Percentiles rank a stretch among this genome's conserved stretches.
These are phyloP conservation scores for Turritopsis dohrnii DNA, from an alignment of 30 jellyfish, hydroid and myxozoan species.

Conservation along the genomic window DNA sequence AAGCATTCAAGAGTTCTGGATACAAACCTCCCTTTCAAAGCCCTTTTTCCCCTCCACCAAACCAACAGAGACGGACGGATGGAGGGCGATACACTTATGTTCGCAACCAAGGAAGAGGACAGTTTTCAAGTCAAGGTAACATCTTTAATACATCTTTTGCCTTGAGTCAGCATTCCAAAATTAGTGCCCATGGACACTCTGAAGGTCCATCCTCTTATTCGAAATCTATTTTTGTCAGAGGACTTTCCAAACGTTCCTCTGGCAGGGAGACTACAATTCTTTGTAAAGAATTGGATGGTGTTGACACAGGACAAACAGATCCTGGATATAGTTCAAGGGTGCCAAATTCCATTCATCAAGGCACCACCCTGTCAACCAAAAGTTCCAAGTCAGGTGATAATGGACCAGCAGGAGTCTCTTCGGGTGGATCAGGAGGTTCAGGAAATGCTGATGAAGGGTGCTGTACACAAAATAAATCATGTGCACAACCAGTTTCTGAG, in stretches of 20 bases:
- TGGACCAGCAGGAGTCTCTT: constrained; percentile 2
- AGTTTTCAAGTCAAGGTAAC: not conserved
- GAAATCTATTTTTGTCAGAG: not conserved
- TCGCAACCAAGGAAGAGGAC: not conserved
- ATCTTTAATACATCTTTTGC: not conserved
- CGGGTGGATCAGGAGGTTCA: constrained; percentile 1
- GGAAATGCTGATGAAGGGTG: constrained; percentile 12
- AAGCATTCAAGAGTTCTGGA: constrained; percentile 2
- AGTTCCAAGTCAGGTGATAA: not conserved
- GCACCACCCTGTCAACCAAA: not conserved
- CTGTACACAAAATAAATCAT: not conserved
- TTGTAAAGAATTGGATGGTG: not conserved
- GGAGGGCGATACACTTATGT: not conserved
- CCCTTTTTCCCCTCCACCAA: not conserved
- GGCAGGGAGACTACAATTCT: constrained; percentile 11
- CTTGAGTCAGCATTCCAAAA: not conserved
- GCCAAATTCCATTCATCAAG: not conserved
- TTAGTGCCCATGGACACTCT: not conserved
- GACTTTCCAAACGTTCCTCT: not conserved
- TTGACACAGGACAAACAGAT: not conserved
- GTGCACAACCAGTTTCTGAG: not conserved
- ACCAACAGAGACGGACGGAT: not conserved
- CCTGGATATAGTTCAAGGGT: constrained; percentile 14
- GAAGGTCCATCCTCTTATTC: not conserved
- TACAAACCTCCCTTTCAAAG: constrained; percentile 13